These are phyloP conservation scores for Maconellicoccus hirsutus DNA, from an alignment of 1,140 invertebrate genomes.

Conservation along the genomic window DNA sequence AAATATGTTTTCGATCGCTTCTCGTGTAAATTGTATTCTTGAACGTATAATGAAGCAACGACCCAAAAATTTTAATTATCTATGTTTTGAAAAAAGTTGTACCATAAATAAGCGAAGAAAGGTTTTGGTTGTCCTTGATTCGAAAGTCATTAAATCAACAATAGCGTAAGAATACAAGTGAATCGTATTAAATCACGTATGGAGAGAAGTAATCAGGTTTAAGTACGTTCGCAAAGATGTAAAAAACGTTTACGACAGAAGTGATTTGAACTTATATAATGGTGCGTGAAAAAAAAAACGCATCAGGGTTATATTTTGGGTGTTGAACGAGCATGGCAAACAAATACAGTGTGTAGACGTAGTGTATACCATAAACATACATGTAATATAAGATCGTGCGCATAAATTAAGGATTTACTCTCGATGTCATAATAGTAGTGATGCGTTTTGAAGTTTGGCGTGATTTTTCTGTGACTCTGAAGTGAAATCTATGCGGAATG, in stretches of 20 bases:
- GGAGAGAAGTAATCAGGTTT: slow-evolving; percentile 8
- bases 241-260: slow-evolving; percentile 9
- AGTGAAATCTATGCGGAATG: neutral
- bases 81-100: too few species aligned
- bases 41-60: too few species aligned
- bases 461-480: neutral
- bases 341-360: neutral
- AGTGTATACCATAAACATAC: neutral
- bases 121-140: neutral
- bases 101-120: neutral
- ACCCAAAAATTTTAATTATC: too few species aligned
- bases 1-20: too few species aligned
- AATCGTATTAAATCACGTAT: neutral
- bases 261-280: neutral
- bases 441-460: too few species aligned
- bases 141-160: slow-evolving; percentile 4
- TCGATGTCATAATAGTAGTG: neutral
- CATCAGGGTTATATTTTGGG: neutral
- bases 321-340: neutral
- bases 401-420: neutral
- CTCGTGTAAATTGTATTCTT: too few species aligned
- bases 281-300: neutral
- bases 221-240: neutral
- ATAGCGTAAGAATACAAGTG: neutral
- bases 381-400: neutral